Evolutionary conservation across 2,797 vertebrate genomes (phyloP), one percentile per base, ranked within the genome.

Genomic region (Coregonus sp.): DNA sequence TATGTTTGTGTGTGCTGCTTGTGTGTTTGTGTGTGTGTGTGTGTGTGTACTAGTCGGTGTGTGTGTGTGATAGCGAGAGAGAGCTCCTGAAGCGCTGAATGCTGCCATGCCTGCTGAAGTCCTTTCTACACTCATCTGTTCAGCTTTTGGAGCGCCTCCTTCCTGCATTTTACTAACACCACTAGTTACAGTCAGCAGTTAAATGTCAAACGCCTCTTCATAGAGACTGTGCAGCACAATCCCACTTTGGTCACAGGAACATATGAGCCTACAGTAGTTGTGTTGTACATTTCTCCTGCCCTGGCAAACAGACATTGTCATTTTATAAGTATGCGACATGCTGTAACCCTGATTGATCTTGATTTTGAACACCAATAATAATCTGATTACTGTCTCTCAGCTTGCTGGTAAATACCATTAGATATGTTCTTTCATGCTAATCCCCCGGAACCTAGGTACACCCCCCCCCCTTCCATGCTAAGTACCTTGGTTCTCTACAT

Each of bases 361-460:
- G 87, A 94, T 94, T 90, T 92, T 85, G 83, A 83, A 91, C 89
- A 92, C 81, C 91, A 95, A 94, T 94, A 93, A 93, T 93, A 93
- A 94, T 92, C 92, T 92, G 93, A 94, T 95, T 94, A 95, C 84
- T 82, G 90, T 86, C 84, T 90, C 86, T 85, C 84, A 84, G 86
- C 80, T 86, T 78, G 76, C 86, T 89, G 87, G 90, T 91, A 93
- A 94, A 94, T 91, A 91, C 92, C 90, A 92, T 94, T 94, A 94
- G 90, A 89, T 88, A 84, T 92, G 90, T 92, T 89, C 88, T 92
- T 94, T 95, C 91, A 93, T 89, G 93, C 91, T 95, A 95, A 95
- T 95, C 93, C 87, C 90, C 89, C 93, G 88, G 25, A 25, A 25
- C 25, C 25, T 25, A 25, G 25, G 25, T 25, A 25, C 25, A 25